Percentiles rank a stretch among this genome's conserved stretches.
Evolutionary conservation across 2,888 invertebrate species (phyloP).

Genomic region (Cetonia aurata): DNA sequence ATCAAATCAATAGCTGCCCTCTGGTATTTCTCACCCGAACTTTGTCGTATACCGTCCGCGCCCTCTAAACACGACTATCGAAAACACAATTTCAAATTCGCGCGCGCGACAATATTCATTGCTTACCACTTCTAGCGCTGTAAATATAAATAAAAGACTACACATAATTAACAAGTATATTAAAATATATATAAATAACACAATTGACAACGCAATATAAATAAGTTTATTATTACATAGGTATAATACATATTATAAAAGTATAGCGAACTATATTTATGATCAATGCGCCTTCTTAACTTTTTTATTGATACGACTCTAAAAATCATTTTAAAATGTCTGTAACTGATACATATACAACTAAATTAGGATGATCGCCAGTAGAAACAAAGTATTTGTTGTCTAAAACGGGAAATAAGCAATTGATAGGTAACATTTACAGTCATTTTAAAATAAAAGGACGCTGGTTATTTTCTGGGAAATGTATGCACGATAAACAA

Average conservation of each 20-base stretch:
- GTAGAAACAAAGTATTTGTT: no score
- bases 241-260: slow-evolving; percentile 34
- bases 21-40: no score
- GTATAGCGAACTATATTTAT: slow-evolving; percentile 21
- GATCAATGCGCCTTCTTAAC: slow-evolving; percentile 9
- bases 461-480: no score
- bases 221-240: slow-evolving; percentile 29
- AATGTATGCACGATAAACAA: not conserved
- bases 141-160: not conserved
- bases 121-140: no score
- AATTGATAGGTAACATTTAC: slow-evolving; percentile 7
- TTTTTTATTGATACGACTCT: slow-evolving; percentile 5
- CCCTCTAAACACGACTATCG: no score
- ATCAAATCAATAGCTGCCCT: no score
- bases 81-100: no score
- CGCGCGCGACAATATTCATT: no score
- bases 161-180: slow-evolving; percentile 43
- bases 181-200: slow-evolving; percentile 45
- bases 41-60: no score
- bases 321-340: slow-evolving; percentile 6
- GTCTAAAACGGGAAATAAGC: no score
- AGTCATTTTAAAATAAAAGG: slow-evolving; percentile 16
- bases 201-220: slow-evolving; percentile 40
- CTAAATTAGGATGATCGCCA: no score
- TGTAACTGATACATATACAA: not conserved